A percentile compares a stretch with the other conserved stretches of the same genome.
phyloP scores from a whole-genome alignment of 2,888 invertebrate genomes.

The Enchytraeus crypticus region DNA sequence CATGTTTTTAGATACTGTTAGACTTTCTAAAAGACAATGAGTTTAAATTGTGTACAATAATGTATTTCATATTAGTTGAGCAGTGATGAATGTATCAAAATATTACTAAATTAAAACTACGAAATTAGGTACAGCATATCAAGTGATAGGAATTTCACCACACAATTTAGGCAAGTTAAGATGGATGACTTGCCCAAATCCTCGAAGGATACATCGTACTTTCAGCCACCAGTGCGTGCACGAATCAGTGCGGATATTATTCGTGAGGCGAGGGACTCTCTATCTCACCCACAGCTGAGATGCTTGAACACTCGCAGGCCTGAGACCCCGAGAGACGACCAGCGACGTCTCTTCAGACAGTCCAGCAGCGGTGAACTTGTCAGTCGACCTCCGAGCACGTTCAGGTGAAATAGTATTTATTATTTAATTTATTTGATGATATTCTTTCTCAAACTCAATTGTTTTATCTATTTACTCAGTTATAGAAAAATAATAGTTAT shows the following conservation, averaged over 20 bases:
- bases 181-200: neutral
- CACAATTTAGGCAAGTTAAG: too few species aligned
- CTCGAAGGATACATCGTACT: slow-evolving; percentile 18
- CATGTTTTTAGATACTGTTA: too few species aligned
- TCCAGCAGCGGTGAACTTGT: slow-evolving; percentile 37
- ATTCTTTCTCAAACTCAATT: neutral
- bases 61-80: too few species aligned
- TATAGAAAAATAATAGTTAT: slow-evolving; percentile 16
- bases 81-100: too few species aligned
- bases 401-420: too few species aligned
- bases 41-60: too few species aligned
- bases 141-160: too few species aligned
- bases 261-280: slow-evolving; percentile 43
- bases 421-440: too few species aligned
- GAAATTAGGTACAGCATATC: too few species aligned
- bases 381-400: slow-evolving; percentile 46
- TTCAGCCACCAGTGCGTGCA: slow-evolving; percentile 36
- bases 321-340: slow-evolving; percentile 72
- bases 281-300: slow-evolving; percentile 38
- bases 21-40: too few species aligned
- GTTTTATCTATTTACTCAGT: slow-evolving; percentile 34
- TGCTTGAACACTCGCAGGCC: slow-evolving; percentile 73
- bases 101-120: too few species aligned
- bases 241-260: slow-evolving; percentile 42
- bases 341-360: slow-evolving; percentile 64